Conservation (phyloP, 2,888 invertebrate genomes). For the Glaucopsyche alexis region DNA sequence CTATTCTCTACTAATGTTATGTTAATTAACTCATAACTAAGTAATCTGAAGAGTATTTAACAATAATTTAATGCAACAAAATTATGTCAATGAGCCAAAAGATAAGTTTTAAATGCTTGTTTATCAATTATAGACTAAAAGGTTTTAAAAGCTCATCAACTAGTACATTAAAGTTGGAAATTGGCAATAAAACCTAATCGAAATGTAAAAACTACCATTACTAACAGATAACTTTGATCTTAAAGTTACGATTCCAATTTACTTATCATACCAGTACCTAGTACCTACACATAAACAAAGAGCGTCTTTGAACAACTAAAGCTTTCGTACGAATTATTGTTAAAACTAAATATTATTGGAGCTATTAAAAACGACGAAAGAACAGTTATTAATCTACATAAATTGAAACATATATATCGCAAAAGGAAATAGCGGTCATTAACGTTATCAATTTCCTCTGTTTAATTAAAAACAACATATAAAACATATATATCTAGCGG, state of each 20-base stretch:
- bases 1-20: neutral
- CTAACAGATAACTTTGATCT: neutral
- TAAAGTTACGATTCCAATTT: neutral
- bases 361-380: neutral
- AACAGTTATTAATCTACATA: conserved; percentile 19
- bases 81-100: neutral
- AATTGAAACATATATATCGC: conserved; percentile 16
- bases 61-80: neutral
- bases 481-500: conserved; percentile 11
- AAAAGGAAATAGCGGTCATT: conserved; percentile 23
- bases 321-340: neutral
- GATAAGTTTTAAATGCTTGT: neutral
- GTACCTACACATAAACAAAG: neutral
- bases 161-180: neutral
- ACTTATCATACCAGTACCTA: neutral
- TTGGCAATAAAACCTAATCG: conserved; percentile 4
- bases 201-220: neutral
- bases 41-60: neutral
- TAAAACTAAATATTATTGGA: neutral
- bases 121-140: neutral
- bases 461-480: neutral
- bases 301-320: neutral
- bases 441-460: conserved; percentile 25
- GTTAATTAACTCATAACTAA: neutral
- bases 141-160: neutral